A percentile compares a stretch with the other conserved stretches of the same genome.
Conservation (phyloP, 2,113 vertebrate species). For the Notechis scutatus region DNA sequence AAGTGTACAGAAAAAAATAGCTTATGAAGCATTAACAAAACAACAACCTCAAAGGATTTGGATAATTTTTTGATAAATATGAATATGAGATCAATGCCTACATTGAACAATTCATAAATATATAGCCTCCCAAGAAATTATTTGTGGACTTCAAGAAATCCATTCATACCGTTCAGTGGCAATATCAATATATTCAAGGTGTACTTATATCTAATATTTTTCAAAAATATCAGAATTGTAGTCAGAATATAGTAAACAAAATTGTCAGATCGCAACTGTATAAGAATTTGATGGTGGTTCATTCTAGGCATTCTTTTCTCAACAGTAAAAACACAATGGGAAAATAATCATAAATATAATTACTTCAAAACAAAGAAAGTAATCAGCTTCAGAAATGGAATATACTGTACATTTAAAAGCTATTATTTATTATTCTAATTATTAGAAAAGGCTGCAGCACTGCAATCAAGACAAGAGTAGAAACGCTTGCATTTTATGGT, state of each 20-base stretch:
- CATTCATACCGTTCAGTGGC: not conserved
- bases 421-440: not conserved
- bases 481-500: constrained; percentile 47
- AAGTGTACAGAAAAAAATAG: not conserved
- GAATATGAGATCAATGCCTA: not conserved
- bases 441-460: constrained; percentile 40
- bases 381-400: not conserved
- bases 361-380: not conserved
- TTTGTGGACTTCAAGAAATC: not conserved
- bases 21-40: not conserved
- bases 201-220: not conserved
- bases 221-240: not conserved
- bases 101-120: not conserved
- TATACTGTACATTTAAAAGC: constrained; percentile 6
- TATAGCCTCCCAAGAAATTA: not conserved
- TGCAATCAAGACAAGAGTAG: constrained; percentile 2
- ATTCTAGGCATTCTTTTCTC: not conserved
- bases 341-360: not conserved
- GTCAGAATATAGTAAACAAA: not conserved
- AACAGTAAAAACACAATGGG: accelerated
- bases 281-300: not conserved
- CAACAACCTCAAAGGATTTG: not conserved
- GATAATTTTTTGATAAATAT: not conserved
- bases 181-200: not conserved
- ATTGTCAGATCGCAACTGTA: not conserved